Base-by-base conservation (phyloP, 2,888 invertebrate genomes). In the Drosophila yooni region DNA sequence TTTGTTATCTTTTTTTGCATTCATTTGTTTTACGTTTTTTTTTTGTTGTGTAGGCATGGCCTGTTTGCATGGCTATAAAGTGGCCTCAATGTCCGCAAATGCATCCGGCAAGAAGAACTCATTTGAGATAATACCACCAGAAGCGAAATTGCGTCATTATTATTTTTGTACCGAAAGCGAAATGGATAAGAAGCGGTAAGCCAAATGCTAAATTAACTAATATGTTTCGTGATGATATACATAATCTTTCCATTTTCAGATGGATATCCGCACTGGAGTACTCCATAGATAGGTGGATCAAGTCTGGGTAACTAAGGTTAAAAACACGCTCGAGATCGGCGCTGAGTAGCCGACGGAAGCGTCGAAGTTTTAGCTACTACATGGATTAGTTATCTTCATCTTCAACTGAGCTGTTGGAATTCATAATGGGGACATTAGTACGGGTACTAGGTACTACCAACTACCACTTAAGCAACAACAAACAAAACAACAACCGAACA, bases 251-350 rank as follows among this genome's bases (percentile, higher is more conserved):
- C 0, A 1, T 29, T 62, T 36, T 0, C 57, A 98, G 98, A 89
- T 98, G 98, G 98, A 95, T 98, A 93, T 97, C 98, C 75, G 98
- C 98, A 72, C 94, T 98, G 91, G 98, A 98, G 93, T 98, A 98
- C 93, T 98, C 98, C 70, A 98, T 98, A 94, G 98, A 98, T 93
- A 95, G 98, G 87, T 98, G 98, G 97, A 95, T 97, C 94, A 97
- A 96, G 94, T 96, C 96, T 88, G 92, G 92, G 88, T 93, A 93
- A 93, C 92, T 92, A 92, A 92, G 89, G 91, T 86, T 91, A 75
- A 92, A 91, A 82, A 87, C 91, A 51, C 88, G 88, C 80, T 80
- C 89, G 31, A 92, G 90, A 83, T 86, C 91, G 68, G 81, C 82
- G 48, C 74, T 88, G 51, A 87, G 66, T 63, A 79, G 83, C 63